Conservation (phyloP, 2,113 vertebrate genomes). For the Silurus meridionalis region DNA sequence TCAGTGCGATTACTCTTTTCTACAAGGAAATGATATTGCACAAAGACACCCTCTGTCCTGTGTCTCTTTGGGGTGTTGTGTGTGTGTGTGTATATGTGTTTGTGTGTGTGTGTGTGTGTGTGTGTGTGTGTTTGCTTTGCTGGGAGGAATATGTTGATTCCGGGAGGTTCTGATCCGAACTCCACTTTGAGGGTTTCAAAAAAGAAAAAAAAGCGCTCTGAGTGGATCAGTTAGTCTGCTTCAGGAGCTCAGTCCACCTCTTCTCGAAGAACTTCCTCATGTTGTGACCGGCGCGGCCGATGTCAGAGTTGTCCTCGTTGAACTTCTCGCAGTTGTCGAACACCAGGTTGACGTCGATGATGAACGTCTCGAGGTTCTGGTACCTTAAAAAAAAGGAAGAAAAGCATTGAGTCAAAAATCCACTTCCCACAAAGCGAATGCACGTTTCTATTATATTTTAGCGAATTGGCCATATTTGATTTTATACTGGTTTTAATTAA, state of each 20-base stretch:
- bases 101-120: slow-evolving; percentile 78
- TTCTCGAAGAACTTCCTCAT: slow-evolving; percentile 99
- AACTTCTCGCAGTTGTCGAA: slow-evolving; percentile 99
- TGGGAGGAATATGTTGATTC: slow-evolving; percentile 44
- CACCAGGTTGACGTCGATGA: slow-evolving; percentile 95
- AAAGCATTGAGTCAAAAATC: neutral
- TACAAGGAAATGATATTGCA: slow-evolving; percentile 94
- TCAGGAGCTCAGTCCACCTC: slow-evolving; percentile 96
- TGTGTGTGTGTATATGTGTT: slow-evolving; percentile 49
- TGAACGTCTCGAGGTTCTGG: slow-evolving; percentile 92
- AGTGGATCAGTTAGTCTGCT: slow-evolving; percentile 88
- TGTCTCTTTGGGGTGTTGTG: slow-evolving; percentile 92
- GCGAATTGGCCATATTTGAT: no score
- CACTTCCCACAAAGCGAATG: no score
- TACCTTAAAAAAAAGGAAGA: slow-evolving; percentile 76
- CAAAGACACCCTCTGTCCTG: slow-evolving; percentile 90
- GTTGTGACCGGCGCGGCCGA: slow-evolving; percentile 95
- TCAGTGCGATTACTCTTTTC: slow-evolving; percentile 94
- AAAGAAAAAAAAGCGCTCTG: slow-evolving; percentile 59
- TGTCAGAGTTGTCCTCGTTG: slow-evolving; percentile 99
- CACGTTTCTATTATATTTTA: no score
- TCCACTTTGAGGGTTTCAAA: slow-evolving; percentile 32
- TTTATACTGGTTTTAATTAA: no score
- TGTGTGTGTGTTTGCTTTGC: slow-evolving; percentile 72
- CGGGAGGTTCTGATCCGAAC: slow-evolving; percentile 20